phyloP scores from a whole-genome alignment of 2,113 vertebrate genomes.

The Sylvilagus bachmani region DNA sequence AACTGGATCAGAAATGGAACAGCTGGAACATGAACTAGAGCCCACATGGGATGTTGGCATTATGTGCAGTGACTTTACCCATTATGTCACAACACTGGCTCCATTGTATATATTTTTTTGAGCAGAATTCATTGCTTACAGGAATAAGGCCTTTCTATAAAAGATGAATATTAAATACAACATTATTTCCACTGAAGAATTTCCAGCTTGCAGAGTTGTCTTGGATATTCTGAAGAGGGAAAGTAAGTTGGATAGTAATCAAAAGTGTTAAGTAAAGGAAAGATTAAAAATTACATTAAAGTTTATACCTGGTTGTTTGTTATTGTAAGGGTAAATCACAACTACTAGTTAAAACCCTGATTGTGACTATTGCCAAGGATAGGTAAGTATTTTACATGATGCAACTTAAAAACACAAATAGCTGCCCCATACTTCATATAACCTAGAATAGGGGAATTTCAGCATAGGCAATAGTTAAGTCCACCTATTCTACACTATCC shows the following conservation, averaged over 20 bases:
- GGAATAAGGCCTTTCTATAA: not conserved
- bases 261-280: constrained; percentile 23
- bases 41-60: too few species aligned
- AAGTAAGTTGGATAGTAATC: not conserved
- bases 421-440: not conserved
- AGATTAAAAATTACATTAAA: not conserved
- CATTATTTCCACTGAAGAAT: not conserved
- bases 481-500: not conserved
- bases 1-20: too few species aligned
- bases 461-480: not conserved
- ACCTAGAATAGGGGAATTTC: not conserved
- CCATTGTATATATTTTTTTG: not conserved
- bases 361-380: not conserved
- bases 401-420: not conserved
- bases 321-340: not conserved
- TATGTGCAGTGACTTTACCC: too few species aligned
- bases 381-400: not conserved
- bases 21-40: too few species aligned
- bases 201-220: not conserved
- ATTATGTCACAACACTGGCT: too few species aligned
- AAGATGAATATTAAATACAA: constrained; percentile 32
- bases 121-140: constrained; percentile 29
- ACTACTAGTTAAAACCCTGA: not conserved
- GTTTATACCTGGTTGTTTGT: not conserved
- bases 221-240: not conserved